A percentile compares a stretch with the other conserved stretches of the same genome.
These are phyloP conservation scores for Muscicapa striata DNA, from an alignment of 2,797 vertebrate species.

Conservation along the genomic window DNA sequence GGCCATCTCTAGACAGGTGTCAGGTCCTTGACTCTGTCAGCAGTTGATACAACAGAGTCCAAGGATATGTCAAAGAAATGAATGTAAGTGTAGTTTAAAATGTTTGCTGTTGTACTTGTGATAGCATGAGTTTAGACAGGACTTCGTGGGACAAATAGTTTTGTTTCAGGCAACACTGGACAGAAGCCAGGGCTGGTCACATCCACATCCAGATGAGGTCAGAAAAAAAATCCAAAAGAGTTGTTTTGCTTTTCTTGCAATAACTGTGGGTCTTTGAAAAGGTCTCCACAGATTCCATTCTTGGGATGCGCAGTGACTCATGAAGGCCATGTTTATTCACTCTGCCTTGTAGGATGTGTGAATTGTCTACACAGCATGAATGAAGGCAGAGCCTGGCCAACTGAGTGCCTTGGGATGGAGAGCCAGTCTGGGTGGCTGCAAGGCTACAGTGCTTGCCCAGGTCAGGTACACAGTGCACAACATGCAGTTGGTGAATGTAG, in stretches of 20 bases:
- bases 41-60: not conserved
- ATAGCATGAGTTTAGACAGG: not conserved
- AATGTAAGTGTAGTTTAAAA: not conserved
- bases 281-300: not conserved
- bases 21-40: slow-evolving; percentile 22
- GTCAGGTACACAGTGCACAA: fast-evolving
- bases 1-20: not conserved
- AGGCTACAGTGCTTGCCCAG: fast-evolving
- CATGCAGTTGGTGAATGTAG: not conserved
- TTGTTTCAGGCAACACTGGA: not conserved
- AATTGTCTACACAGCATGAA: not conserved
- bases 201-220: not conserved
- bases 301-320: not conserved
- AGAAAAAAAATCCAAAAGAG: not conserved
- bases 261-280: not conserved
- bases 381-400: not conserved
- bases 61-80: not conserved
- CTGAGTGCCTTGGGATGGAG: not conserved
- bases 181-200: not conserved
- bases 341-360: not conserved
- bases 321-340: not conserved
- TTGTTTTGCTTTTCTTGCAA: not conserved
- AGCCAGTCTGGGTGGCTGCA: not conserved
- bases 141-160: not conserved
- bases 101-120: not conserved